Evolutionary conservation across 2,113 vertebrate genomes (phyloP), one percentile per base, ranked within the genome.

Genomic region (Antennarius striatus): DNA sequence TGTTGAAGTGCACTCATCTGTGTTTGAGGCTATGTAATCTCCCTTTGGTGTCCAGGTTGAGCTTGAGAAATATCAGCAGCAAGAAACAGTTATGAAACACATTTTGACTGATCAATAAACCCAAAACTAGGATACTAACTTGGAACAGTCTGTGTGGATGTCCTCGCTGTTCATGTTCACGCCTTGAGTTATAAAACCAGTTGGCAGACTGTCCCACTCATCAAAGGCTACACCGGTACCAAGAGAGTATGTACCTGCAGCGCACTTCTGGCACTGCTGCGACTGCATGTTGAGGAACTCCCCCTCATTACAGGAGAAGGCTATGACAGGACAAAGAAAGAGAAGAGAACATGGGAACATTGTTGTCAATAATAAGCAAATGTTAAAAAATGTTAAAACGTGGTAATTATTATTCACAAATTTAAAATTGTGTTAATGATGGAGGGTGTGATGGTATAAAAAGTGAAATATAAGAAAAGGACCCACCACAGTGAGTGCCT

Each of bases 261-360:
- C 86, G 0, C 98, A 99, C 4, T 94, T 93, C 61, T 89, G 90
- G 66, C 98, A 99, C 1, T 88, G 79, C 91, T 99, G 97, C 0
- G 92, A 88, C 88, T 92, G 93, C 98, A 99, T 98, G 81, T 98
- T 92, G 54, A 99, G 93, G 86, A 93, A 99, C 91, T 98, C 94
- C 0, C 98, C 98, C 0, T 94, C 93, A 48, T 86, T 92, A 87
- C 97, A 99, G 54, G 96, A 96, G 82, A 98, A 99, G 2, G 95
- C 98, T 99, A 81, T 1, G 5, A 59, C 39, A 28, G 28, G 45
- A 28, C 5, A 52, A 52, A 3, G 6, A 16, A 6, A 48, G 6
- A 49, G 15, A 0, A 60, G 22, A 47, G 7, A 11, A 55, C 16
- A 51, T 3, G 6, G 3, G 14, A 15, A 15, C 3, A 11, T 45